Evolutionary conservation across 2,797 vertebrate species (phyloP).

Genomic region (Darevskia mixta): DNA sequence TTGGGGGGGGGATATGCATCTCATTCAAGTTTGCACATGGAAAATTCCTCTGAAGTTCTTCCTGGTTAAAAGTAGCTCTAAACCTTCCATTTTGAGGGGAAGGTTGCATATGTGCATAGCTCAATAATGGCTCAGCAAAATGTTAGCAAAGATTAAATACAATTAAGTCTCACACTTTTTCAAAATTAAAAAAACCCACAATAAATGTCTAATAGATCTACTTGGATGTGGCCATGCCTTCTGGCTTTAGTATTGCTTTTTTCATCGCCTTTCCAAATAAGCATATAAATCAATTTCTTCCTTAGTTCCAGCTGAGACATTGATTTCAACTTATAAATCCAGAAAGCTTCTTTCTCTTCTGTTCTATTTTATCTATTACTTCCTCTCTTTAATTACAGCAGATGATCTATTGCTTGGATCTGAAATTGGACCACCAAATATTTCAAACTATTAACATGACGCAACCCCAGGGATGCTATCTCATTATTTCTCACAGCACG

Average conservation of each 20-base stretch:
- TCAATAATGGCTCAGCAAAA: constrained; percentile 8
- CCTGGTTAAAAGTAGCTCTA: not conserved
- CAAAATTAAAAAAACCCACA: too few relatives aligned
- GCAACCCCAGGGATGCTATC: not conserved
- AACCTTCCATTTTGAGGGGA: not conserved
- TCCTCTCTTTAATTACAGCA: constrained; percentile 49
- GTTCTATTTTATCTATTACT: constrained; percentile 48
- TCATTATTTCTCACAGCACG: constrained; percentile 43
- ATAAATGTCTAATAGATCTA: not conserved
- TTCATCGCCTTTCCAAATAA: constrained; percentile 34
- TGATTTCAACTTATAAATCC: constrained; percentile 60
- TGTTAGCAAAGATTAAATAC: constrained; percentile 18
- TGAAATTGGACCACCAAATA: constrained; percentile 44
- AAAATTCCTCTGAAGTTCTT: not conserved
- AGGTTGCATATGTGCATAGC: not conserved
- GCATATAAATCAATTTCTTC: constrained; percentile 48
- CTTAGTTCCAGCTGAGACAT: constrained; percentile 33
- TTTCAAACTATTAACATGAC: constrained; percentile 48
- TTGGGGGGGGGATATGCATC: not conserved
- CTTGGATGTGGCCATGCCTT: not conserved
- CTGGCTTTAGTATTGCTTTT: not conserved
- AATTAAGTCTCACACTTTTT: not conserved
- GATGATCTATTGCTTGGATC: constrained; percentile 46
- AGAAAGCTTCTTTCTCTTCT: constrained; percentile 43
- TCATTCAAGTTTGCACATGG: not conserved